Conservation (phyloP, 2,113 vertebrate genomes). For the Archocentrus centrarchus region DNA sequence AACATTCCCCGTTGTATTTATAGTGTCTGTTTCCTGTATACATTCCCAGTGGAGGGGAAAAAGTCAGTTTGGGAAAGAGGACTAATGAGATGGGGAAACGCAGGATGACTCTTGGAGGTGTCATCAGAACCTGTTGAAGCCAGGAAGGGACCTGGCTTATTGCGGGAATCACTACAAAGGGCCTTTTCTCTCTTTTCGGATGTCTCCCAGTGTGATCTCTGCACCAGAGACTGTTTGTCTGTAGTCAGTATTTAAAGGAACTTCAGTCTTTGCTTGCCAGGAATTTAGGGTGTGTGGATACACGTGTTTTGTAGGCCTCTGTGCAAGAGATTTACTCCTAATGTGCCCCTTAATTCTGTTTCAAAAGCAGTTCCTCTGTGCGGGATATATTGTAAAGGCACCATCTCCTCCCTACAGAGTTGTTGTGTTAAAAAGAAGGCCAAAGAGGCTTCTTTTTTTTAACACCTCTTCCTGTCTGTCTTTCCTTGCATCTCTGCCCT, state of each 20-base stretch:
- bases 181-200: slow-evolving; percentile 52
- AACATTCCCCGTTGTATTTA: slow-evolving; percentile 59
- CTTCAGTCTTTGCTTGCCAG: slow-evolving; percentile 22
- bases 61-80: not conserved
- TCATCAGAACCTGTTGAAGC: slow-evolving; percentile 44
- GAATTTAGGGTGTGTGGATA: slow-evolving; percentile 18
- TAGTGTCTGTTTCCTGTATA: slow-evolving; percentile 61
- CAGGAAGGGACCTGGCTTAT: slow-evolving; percentile 14
- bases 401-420: slow-evolving; percentile 55
- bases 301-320: not conserved
- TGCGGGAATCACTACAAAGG: slow-evolving; percentile 48
- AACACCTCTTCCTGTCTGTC: not conserved
- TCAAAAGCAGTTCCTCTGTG: slow-evolving; percentile 47
- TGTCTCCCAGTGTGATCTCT: slow-evolving; percentile 36
- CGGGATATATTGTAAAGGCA: slow-evolving; percentile 52
- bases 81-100: slow-evolving; percentile 31
- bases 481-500: not conserved
- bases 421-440: slow-evolving; percentile 20
- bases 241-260: slow-evolving; percentile 8
- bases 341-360: slow-evolving; percentile 42
- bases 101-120: slow-evolving; percentile 57
- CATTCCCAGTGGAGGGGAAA: slow-evolving; percentile 40
- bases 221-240: slow-evolving; percentile 38
- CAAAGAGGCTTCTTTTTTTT: slow-evolving; percentile 28
- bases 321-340: slow-evolving; percentile 46